Percentiles rank a stretch among this genome's conserved stretches.
phyloP scores from a whole-genome alignment of 2,113 vertebrate species.

The Capreolus pygargus region DNA sequence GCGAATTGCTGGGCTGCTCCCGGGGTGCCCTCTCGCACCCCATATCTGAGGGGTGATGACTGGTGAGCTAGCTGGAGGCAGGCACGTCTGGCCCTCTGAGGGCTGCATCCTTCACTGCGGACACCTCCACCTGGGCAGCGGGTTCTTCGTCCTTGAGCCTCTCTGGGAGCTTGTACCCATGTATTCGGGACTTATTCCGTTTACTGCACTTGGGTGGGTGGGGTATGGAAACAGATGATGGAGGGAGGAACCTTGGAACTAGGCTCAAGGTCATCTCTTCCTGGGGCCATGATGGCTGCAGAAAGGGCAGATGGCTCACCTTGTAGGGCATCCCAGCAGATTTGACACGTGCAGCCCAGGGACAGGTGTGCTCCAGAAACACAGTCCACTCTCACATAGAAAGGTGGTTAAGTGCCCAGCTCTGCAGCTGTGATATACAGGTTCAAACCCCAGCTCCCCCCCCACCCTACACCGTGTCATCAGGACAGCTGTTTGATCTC shows the following conservation, averaged over 20 bases:
- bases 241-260: neutral
- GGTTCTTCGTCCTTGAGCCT: neutral
- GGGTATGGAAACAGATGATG: neutral
- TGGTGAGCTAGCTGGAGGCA: neutral
- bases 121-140: neutral
- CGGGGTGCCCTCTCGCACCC: too few species aligned
- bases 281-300: neutral
- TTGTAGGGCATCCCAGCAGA: neutral
- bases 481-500: neutral
- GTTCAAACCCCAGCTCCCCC: neutral
- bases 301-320: neutral
- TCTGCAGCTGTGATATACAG: fast-evolving
- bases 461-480: neutral
- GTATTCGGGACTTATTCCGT: neutral
- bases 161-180: neutral
- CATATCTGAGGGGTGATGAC: neutral
- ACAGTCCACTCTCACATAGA: fast-evolving
- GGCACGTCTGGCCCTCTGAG: neutral
- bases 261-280: neutral
- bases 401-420: neutral
- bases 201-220: fast-evolving
- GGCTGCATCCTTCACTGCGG: neutral
- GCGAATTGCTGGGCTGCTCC: neutral
- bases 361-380: neutral
- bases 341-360: neutral